Conservation (phyloP, 2,797 vertebrate species). For the Botia kubotai region DNA sequence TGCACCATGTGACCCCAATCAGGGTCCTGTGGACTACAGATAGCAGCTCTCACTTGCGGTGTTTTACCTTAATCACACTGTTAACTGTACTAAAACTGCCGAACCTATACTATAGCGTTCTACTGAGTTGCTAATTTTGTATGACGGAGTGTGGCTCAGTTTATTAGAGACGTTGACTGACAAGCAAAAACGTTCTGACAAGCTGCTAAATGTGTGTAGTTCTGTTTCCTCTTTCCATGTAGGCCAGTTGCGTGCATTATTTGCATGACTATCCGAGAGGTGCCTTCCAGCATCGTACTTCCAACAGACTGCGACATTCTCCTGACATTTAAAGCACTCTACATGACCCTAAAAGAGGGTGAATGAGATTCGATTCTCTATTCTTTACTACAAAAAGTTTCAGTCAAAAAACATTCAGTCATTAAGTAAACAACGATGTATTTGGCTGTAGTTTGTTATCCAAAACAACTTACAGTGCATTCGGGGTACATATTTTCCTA, state of each 20-base stretch:
- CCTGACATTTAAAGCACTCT: not conserved
- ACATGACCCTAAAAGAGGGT: not conserved
- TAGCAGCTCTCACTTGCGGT: too few relatives aligned
- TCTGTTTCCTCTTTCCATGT: not conserved
- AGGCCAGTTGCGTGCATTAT: not conserved
- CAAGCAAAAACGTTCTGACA: not conserved
- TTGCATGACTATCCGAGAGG: not conserved
- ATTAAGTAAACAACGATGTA: not conserved
- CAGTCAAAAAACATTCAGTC: not conserved
- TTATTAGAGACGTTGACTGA: not conserved
- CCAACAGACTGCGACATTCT: not conserved
- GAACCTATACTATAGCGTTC: not conserved
- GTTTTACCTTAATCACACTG: not conserved
- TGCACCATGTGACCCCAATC: not conserved
- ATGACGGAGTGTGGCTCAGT: not conserved
- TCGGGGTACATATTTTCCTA: too few relatives aligned
- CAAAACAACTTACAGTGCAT: too few relatives aligned
- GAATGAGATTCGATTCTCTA: not conserved
- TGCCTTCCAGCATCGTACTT: not conserved
- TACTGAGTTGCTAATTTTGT: not conserved
- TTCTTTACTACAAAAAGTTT: not conserved
- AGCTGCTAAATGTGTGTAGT: not conserved
- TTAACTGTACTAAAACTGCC: not conserved
- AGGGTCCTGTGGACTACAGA: not conserved
- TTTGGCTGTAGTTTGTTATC: too few relatives aligned